Evolutionary conservation across 2,113 vertebrate genomes (phyloP).

Genomic region (Hippocampus comes): DNA sequence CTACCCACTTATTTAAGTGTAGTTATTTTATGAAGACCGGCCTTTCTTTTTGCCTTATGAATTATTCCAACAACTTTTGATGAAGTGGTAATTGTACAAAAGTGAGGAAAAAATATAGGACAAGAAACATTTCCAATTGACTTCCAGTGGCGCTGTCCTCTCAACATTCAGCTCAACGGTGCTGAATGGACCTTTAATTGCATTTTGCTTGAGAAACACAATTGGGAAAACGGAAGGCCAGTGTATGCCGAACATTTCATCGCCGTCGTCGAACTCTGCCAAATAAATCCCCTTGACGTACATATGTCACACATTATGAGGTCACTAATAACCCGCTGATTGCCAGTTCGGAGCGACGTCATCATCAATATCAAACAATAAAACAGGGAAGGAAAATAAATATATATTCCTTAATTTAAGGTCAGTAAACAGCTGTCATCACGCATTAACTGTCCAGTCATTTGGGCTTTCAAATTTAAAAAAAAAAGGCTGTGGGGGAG

Average conservation of each 20-base stretch:
- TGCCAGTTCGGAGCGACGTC: neutral
- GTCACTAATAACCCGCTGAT: neutral
- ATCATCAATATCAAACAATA: neutral
- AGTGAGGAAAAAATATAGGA: neutral
- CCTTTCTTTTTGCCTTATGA: neutral
- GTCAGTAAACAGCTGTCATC: neutral
- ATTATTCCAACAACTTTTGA: neutral
- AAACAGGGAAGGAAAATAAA: neutral
- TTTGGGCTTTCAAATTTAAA: slow-evolving; percentile 9
- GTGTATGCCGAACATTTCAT: slow-evolving; percentile 19
- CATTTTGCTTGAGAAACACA: neutral
- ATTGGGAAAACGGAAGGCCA: slow-evolving; percentile 20
- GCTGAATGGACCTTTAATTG: neutral
- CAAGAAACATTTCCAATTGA: neutral
- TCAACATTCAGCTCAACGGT: neutral
- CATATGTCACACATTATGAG: neutral
- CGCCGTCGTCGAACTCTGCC: neutral
- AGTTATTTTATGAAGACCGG: neutral
- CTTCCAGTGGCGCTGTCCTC: neutral
- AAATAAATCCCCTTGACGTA: neutral
- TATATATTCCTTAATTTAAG: neutral
- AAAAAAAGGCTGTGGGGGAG: slow-evolving; percentile 48
- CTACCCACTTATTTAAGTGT: neutral
- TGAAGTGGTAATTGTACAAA: neutral
- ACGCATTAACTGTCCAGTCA: neutral